Percentiles rank a stretch among this genome's conserved stretches.
Evolutionary conservation across 2,797 vertebrate species (phyloP).

Genomic region (Monodelphis domestica): DNA sequence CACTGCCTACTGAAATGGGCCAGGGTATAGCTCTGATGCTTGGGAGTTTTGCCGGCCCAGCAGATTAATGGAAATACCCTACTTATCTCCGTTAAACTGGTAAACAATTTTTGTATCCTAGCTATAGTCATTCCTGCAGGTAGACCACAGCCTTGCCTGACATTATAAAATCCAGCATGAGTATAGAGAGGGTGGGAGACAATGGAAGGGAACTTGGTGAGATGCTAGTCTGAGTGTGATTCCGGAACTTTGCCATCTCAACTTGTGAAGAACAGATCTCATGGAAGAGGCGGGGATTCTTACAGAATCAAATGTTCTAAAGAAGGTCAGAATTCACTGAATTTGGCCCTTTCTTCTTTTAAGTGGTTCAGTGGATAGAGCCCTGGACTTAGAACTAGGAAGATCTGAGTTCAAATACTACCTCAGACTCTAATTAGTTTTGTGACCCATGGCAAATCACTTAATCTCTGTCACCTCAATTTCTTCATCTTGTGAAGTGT

Average conservation of each 20-base stretch:
- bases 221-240: not conserved
- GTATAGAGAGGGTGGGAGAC: not conserved
- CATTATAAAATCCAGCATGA: not conserved
- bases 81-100: not conserved
- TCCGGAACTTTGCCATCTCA: not conserved
- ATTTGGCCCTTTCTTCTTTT: not conserved
- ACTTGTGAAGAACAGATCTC: not conserved
- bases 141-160: not conserved
- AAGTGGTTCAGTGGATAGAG: not conserved
- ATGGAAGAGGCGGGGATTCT: not conserved
- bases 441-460: not conserved
- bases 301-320: not conserved
- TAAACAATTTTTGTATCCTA: not conserved
- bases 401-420: not conserved
- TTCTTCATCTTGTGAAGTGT: not conserved
- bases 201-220: not conserved
- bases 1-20: not conserved
- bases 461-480: not conserved
- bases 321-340: not conserved
- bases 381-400: not conserved
- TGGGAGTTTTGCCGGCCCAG: not conserved
- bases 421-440: not conserved
- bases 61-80: not conserved
- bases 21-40: not conserved
- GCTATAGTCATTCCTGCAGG: not conserved